Evolutionary conservation across 1,140 invertebrate species (phyloP).

Genomic region (Branchinecta lynchi): DNA sequence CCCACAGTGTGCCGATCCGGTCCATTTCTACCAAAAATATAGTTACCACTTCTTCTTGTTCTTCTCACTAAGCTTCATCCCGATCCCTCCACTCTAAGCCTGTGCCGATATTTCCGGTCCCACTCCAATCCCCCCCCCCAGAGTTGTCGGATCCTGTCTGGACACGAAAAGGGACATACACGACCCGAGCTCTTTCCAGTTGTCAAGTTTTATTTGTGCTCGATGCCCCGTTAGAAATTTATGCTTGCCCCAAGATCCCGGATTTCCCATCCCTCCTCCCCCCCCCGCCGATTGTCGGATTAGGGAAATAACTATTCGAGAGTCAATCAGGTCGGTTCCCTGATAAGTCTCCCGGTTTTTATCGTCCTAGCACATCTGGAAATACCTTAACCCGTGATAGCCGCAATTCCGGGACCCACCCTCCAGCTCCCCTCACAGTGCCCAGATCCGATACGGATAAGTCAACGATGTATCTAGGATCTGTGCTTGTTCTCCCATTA

Average conservation of each 20-base stretch:
- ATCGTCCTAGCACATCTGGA: background rate
- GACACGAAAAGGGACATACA: background rate
- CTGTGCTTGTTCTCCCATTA: no score
- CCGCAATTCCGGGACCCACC: no score
- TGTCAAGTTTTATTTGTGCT: background rate
- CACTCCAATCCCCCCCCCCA: background rate
- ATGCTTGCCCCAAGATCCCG: background rate
- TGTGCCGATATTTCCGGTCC: no score
- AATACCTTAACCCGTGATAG: background rate
- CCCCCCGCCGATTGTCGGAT: background rate
- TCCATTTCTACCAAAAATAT: background rate
- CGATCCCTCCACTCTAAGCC: conserved; percentile 8
- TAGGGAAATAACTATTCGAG: conserved; percentile 4
- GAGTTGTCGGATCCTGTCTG: background rate
- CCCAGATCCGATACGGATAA: no score
- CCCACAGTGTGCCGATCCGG: background rate
- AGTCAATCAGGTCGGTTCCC: background rate
- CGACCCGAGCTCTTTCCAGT: background rate
- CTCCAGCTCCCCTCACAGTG: no score
- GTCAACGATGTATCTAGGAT: no score
- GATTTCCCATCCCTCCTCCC: background rate
- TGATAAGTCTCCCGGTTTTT: background rate
- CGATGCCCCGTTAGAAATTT: background rate
- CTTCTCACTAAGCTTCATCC: conserved; percentile 5
- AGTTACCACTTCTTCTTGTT: background rate